Evolutionary conservation across 2,113 vertebrate species (phyloP).

Genomic region (Trogon melanurus): DNA sequence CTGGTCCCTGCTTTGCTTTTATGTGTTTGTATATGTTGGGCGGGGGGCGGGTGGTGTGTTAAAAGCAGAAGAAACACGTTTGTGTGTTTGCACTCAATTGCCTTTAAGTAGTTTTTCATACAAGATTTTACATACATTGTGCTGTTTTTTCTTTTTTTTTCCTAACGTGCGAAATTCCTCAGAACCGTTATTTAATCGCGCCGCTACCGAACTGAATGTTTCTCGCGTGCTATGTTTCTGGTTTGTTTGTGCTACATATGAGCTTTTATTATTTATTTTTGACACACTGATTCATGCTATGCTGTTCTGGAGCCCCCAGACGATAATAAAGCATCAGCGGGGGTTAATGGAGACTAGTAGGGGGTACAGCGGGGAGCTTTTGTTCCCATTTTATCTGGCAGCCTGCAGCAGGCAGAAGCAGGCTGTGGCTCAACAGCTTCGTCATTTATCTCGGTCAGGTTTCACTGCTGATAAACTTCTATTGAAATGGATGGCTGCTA

Average conservation of each 20-base stretch:
- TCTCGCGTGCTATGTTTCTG: neutral
- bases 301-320: conserved; percentile 55
- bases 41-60: neutral
- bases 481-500: conserved; percentile 72
- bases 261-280: conserved; percentile 56
- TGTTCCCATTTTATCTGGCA: conserved; percentile 76
- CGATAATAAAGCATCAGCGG: conserved; percentile 70
- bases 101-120: neutral
- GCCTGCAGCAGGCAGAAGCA: conserved; percentile 70
- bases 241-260: neutral
- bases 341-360: conserved; percentile 71
- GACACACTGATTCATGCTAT: conserved; percentile 20
- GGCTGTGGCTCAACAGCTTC: conserved; percentile 69
- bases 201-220: neutral
- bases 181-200: neutral
- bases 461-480: conserved; percentile 74
- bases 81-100: neutral
- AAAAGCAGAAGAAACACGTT: neutral
- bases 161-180: neutral
- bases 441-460: conserved; percentile 72
- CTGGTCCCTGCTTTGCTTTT: neutral
- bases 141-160: neutral
- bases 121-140: neutral
- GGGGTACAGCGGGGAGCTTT: conserved; percentile 66
- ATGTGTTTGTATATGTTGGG: neutral